A percentile compares a stretch with the other conserved stretches of the same genome.
phyloP scores from a whole-genome alignment of 1,140 invertebrate species.

The Drosophila orosa region DNA sequence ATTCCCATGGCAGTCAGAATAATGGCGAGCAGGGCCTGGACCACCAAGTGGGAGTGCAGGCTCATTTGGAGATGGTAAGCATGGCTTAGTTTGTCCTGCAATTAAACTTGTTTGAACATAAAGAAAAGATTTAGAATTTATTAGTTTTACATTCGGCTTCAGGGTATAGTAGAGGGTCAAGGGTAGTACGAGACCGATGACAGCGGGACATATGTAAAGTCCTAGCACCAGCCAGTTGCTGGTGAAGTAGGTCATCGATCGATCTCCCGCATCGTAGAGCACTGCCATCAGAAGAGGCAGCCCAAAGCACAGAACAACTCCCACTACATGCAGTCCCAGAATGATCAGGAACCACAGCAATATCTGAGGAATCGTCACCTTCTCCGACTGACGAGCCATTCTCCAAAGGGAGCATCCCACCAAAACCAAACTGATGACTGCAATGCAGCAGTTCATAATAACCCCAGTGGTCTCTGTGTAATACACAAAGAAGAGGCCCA shows the following conservation, averaged over 20 bases:
- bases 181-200: slow-evolving; percentile 74
- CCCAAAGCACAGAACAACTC: slow-evolving; percentile 82
- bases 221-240: slow-evolving; percentile 87
- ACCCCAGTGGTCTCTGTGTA: slow-evolving; percentile 86
- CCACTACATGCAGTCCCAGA: slow-evolving; percentile 47
- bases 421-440: slow-evolving; percentile 88
- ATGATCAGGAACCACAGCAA: slow-evolving; percentile 52
- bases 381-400: slow-evolving; percentile 41
- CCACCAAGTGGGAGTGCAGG: slow-evolving; percentile 54
- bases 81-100: slow-evolving; percentile 49
- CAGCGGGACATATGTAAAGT: slow-evolving; percentile 85
- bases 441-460: slow-evolving; percentile 86
- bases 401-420: slow-evolving; percentile 81
- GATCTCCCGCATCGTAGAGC: slow-evolving; percentile 62
- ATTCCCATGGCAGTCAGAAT: slow-evolving; percentile 39
- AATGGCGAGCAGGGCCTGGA: slow-evolving; percentile 48
- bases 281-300: slow-evolving; percentile 85
- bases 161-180: slow-evolving; percentile 39
- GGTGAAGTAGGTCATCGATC: slow-evolving; percentile 88
- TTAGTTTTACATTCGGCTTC: slow-evolving; percentile 85
- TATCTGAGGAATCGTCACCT: slow-evolving; percentile 27
- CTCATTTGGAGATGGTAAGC: slow-evolving; percentile 61
- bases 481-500: slow-evolving; percentile 89
- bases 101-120: background rate
- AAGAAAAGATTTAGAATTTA: accelerated